Conservation (phyloP, 2,113 vertebrate species). For the Machaerirhynchus nigripectus region DNA sequence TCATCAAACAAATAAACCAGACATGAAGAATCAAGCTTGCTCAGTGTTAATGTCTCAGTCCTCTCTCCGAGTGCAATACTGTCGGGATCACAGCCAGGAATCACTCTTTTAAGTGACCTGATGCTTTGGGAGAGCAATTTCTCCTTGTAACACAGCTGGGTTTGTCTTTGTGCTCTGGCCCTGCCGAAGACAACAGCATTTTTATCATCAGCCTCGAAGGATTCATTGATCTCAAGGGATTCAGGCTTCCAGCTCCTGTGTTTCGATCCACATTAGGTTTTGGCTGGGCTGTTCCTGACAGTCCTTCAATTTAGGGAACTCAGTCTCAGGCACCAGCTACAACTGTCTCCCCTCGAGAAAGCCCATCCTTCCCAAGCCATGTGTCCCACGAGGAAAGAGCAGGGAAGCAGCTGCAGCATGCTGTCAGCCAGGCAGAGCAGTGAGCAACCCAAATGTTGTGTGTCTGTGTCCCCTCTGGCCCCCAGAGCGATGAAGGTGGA, state of each 20-base stretch:
- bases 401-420: not conserved
- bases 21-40: not conserved
- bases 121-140: not conserved
- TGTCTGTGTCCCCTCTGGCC: not conserved
- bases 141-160: not conserved
- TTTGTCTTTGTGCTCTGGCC: not conserved
- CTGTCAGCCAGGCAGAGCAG: not conserved
- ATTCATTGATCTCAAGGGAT: not conserved
- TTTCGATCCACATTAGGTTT: not conserved
- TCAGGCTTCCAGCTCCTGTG: not conserved
- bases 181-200: accelerated
- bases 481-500: not conserved
- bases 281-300: not conserved
- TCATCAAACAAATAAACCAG: not conserved
- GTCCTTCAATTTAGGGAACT: not conserved
- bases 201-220: not conserved
- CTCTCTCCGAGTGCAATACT: not conserved
- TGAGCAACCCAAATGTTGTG: not conserved
- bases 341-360: not conserved
- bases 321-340: not conserved
- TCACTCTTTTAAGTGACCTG: not conserved
- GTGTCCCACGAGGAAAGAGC: accelerated
- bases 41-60: not conserved
- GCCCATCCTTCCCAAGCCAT: not conserved
- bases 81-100: not conserved